phyloP scores from a whole-genome alignment of 2,797 vertebrate species.

The Pseudochirops corinnae region DNA sequence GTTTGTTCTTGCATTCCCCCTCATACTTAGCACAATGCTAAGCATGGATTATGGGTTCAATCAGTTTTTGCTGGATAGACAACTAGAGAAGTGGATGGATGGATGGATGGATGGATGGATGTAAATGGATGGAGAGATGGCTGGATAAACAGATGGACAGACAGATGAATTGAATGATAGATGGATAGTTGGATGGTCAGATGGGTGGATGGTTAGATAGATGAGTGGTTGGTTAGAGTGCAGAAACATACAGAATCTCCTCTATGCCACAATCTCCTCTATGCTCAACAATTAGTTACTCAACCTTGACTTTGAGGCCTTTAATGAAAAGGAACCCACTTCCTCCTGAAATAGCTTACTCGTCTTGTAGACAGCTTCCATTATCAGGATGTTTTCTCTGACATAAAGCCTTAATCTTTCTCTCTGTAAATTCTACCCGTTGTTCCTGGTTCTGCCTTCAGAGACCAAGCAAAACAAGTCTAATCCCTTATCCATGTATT shows the following conservation, averaged over 20 bases:
- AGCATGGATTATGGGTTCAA: neutral
- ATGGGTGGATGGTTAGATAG: conserved; percentile 54
- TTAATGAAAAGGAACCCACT: neutral
- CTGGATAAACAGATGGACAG: conserved; percentile 3
- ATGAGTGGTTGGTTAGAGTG: neutral
- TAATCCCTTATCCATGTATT: neutral
- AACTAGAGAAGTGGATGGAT: conserved; percentile 12
- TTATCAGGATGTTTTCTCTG: neutral
- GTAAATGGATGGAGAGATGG: conserved; percentile 22
- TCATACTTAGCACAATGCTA: neutral
- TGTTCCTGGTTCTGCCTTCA: neutral
- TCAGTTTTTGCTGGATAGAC: neutral
- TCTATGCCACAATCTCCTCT: neutral
- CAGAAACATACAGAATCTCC: neutral
- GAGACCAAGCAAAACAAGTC: neutral
- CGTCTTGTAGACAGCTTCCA: neutral
- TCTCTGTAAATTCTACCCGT: neutral
- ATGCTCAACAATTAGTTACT: neutral
- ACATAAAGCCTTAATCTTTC: neutral
- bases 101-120: neutral
- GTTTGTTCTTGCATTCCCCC: neutral
- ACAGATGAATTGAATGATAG: neutral
- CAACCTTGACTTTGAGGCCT: neutral
- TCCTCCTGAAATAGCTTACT: neutral
- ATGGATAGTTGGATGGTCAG: neutral